Conservation (phyloP, 2,113 vertebrate genomes). For the Rhabdomys dilectus region DNA sequence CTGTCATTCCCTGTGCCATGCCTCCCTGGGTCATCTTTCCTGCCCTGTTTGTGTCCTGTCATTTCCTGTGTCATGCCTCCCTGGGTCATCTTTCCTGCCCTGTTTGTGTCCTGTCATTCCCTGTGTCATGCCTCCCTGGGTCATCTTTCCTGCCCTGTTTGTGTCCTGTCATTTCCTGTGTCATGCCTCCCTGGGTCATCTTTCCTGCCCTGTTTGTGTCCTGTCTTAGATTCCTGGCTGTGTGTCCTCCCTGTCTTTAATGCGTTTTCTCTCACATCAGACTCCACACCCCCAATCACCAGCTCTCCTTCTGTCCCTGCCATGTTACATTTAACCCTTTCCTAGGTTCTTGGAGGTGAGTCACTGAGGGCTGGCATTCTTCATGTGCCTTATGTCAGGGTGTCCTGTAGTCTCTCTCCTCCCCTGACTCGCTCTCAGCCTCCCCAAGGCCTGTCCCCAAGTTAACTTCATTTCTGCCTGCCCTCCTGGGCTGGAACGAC, state of each 20-base stretch:
- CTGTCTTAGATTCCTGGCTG: neutral
- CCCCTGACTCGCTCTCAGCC: neutral
- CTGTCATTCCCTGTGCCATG: neutral
- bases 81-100: neutral
- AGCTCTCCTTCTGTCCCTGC: neutral
- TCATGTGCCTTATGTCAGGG: neutral
- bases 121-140: neutral
- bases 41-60: neutral
- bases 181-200: neutral
- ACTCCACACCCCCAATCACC: neutral
- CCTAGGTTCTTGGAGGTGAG: neutral
- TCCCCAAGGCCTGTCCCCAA: neutral
- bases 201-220: neutral
- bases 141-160: neutral
- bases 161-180: too few species aligned
- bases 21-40: neutral
- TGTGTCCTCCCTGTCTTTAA: neutral
- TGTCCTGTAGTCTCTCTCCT: neutral
- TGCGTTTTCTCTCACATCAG: neutral
- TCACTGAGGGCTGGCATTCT: neutral
- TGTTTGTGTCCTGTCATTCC: conserved; percentile 26
- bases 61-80: neutral
- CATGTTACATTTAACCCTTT: neutral
- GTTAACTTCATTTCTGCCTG: neutral
- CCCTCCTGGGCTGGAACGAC: neutral